These are phyloP conservation scores for Gadus chalcogrammus DNA, from an alignment of 2,113 vertebrate genomes.

Conservation along the genomic window DNA sequence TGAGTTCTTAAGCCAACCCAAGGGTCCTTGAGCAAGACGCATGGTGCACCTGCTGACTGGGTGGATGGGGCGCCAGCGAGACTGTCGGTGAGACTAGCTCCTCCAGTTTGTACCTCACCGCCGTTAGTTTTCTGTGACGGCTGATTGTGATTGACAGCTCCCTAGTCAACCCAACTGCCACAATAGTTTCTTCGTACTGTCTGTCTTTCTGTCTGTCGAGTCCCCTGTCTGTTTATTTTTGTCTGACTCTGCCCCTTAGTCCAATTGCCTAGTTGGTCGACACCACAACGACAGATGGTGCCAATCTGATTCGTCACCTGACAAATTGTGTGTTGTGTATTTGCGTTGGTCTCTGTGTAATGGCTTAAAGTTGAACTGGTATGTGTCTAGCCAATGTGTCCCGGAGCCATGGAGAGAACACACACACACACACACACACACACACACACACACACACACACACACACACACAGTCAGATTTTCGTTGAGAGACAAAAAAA, in stretches of 20 bases:
- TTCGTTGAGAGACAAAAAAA: too few relatives aligned
- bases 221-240: background rate
- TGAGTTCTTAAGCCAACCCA: background rate
- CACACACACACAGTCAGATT: background rate
- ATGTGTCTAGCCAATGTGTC: too few relatives aligned
- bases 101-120: background rate
- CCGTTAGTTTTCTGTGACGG: too few relatives aligned
- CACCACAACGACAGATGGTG: background rate
- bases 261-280: background rate
- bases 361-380: too few relatives aligned
- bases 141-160: too few relatives aligned
- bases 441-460: too few relatives aligned
- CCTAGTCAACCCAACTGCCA: too few relatives aligned
- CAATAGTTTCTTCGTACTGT: background rate
- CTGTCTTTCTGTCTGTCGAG: background rate
- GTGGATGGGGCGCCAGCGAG: background rate
- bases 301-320: too few relatives aligned
- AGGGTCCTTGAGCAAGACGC: too few relatives aligned
- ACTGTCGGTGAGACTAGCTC: background rate
- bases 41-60: too few relatives aligned
- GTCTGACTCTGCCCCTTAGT: conserved; percentile 8
- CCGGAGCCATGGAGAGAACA: background rate
- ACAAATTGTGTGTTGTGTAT: too few relatives aligned
- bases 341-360: too few relatives aligned
- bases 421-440: background rate